Percentiles rank a stretch among this genome's conserved stretches.
Conservation (phyloP, 1,140 invertebrate species). For the Drosophila arawakana region DNA sequence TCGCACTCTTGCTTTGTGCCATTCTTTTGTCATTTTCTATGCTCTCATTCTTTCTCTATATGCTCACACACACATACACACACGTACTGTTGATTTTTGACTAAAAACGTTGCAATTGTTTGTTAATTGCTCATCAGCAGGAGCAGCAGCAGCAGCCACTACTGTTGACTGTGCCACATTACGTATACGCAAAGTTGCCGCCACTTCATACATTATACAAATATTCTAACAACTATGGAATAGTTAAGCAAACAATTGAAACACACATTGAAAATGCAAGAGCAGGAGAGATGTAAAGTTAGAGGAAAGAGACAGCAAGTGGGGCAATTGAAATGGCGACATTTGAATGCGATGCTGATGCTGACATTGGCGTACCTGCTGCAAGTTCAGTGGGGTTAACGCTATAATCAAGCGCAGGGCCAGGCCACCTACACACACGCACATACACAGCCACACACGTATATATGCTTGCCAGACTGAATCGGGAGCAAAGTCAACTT, state of each 20-base stretch:
- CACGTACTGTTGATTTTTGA: conserved; percentile 59
- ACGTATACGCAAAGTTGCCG: conserved; percentile 74
- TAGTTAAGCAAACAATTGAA: conserved; percentile 53
- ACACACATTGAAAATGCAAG: conserved; percentile 2
- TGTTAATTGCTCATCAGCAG: conserved; percentile 79
- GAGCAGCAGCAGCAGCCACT: conserved; percentile 15
- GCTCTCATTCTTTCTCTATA: conserved; percentile 19
- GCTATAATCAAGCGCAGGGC: conserved; percentile 74
- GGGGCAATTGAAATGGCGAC: conserved; percentile 62
- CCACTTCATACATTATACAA: conserved; percentile 77
- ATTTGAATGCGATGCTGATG: conserved; percentile 54
- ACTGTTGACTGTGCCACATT: conserved; percentile 59
- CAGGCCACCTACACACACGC: conserved; percentile 41
- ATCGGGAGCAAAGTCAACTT: conserved; percentile 70
- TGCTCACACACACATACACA: conserved; percentile 7
- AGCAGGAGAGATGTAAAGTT: not conserved
- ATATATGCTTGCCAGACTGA: conserved; percentile 56
- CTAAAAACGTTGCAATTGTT: conserved; percentile 74
- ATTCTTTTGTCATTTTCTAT: conserved; percentile 26
- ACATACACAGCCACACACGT: conserved; percentile 24
- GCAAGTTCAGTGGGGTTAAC: conserved; percentile 77
- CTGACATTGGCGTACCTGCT: conserved; percentile 63
- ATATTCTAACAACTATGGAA: conserved; percentile 75
- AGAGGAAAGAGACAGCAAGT: conserved; percentile 9
- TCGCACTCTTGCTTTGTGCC: not conserved